A percentile compares a stretch with the other conserved stretches of the same genome.
Evolutionary conservation across 2,113 vertebrate species (phyloP).

Genomic region (Microcebus lehilahytsara): DNA sequence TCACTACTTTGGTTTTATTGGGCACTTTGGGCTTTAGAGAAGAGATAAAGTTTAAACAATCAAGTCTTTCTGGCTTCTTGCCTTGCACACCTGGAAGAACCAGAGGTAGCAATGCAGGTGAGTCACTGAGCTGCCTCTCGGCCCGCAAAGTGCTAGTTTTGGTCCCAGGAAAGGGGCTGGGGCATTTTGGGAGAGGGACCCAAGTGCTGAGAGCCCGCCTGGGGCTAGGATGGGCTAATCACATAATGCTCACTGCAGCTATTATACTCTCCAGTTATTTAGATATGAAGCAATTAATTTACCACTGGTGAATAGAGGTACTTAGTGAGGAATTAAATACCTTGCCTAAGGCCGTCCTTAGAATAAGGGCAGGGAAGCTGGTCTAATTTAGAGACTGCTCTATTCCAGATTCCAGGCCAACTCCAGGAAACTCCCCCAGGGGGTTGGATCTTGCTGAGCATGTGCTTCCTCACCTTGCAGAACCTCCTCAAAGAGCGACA

Average conservation of each 20-base stretch:
- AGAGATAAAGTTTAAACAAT: background rate
- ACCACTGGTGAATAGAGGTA: background rate
- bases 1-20: background rate
- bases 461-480: background rate
- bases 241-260: slow-evolving; percentile 9
- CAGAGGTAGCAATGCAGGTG: background rate
- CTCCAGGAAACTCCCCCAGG: background rate
- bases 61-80: background rate
- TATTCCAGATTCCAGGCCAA: background rate
- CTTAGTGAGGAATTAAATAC: slow-evolving; percentile 20
- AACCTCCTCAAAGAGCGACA: background rate
- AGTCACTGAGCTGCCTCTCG: background rate
- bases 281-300: slow-evolving; percentile 48
- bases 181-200: background rate
- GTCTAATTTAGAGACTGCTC: background rate
- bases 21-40: background rate
- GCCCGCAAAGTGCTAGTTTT: background rate
- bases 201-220: background rate
- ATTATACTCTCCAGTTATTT: slow-evolving; percentile 34
- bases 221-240: background rate
- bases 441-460: background rate
- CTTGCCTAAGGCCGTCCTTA: background rate
- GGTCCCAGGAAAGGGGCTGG: background rate
- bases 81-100: background rate
- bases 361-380: background rate